These are phyloP conservation scores for Silurus glanis DNA, from an alignment of 2,113 vertebrate species.

Conservation along the genomic window DNA sequence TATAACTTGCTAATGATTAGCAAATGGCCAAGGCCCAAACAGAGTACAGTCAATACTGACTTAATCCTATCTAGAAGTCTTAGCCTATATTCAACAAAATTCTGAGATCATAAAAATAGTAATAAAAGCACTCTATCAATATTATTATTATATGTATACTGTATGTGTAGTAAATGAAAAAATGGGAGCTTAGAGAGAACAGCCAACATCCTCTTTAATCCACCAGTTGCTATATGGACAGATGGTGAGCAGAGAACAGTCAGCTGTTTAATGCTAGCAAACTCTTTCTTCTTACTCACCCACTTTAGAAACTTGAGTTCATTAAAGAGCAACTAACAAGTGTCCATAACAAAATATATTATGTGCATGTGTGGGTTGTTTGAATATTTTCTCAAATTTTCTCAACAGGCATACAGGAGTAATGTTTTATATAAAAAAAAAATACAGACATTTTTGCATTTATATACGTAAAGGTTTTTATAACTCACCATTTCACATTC, in stretches of 20 bases:
- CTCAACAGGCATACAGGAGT: too few relatives aligned
- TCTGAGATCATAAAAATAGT: background rate
- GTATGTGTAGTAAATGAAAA: background rate
- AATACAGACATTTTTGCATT: too few relatives aligned
- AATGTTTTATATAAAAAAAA: too few relatives aligned
- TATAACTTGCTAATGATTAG: background rate
- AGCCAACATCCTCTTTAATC: slow-evolving; percentile 17
- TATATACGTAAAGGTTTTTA: too few relatives aligned
- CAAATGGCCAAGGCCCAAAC: background rate
- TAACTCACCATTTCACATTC: background rate
- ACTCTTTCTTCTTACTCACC: background rate
- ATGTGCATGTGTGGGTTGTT: background rate
- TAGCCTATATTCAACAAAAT: background rate
- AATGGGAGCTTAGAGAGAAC: background rate
- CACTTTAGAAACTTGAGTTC: background rate
- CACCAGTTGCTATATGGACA: slow-evolving; percentile 10
- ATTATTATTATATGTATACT: background rate
- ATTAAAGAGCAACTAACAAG: background rate
- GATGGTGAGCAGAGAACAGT: slow-evolving; percentile 3
- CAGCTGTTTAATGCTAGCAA: slow-evolving; percentile 13
- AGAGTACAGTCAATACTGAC: background rate
- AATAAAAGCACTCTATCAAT: too few relatives aligned
- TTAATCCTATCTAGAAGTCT: background rate
- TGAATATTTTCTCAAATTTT: too few relatives aligned
- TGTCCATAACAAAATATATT: background rate